A percentile compares a stretch with the other conserved stretches of the same genome.
Conservation (phyloP, 2,113 vertebrate genomes). For the Pygoscelis antarcticus region DNA sequence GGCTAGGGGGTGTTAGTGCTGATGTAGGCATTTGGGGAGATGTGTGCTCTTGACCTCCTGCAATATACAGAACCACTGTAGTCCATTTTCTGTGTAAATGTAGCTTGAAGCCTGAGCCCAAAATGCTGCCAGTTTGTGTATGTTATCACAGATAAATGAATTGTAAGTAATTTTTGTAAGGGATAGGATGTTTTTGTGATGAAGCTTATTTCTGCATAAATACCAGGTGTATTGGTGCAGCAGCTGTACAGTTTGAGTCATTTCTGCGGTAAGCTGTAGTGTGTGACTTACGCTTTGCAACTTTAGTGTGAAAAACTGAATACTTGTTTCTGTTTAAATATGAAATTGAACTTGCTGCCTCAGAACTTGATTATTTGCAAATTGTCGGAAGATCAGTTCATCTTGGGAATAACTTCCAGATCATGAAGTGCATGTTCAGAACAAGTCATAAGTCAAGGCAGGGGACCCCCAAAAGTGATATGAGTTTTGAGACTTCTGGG, state of each 20-base stretch:
- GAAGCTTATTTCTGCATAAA: neutral
- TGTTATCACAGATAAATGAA: neutral
- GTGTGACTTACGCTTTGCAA: neutral
- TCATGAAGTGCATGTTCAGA: neutral
- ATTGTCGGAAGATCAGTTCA: neutral
- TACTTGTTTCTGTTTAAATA: neutral
- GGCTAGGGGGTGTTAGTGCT: neutral
- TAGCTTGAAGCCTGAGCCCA: neutral
- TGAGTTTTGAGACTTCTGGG: neutral
- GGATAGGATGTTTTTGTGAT: neutral
- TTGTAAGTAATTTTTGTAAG: neutral
- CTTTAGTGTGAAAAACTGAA: neutral
- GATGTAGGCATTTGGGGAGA: neutral
- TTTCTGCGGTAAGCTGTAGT: neutral
- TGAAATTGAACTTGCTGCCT: neutral
- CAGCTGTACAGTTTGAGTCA: slow-evolving; percentile 1
- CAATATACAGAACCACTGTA: rapidly evolving
- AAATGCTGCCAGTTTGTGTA: neutral
- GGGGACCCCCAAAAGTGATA: neutral
- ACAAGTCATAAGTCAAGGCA: neutral
- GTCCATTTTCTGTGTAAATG: neutral
- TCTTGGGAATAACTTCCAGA: neutral
- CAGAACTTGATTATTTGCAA: neutral
- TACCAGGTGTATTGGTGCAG: neutral
- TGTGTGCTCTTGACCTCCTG: neutral